Percentiles rank a stretch among this genome's conserved stretches.
Evolutionary conservation across 2,113 vertebrate species (phyloP).

Genomic region (Cyanocitta stelleri): DNA sequence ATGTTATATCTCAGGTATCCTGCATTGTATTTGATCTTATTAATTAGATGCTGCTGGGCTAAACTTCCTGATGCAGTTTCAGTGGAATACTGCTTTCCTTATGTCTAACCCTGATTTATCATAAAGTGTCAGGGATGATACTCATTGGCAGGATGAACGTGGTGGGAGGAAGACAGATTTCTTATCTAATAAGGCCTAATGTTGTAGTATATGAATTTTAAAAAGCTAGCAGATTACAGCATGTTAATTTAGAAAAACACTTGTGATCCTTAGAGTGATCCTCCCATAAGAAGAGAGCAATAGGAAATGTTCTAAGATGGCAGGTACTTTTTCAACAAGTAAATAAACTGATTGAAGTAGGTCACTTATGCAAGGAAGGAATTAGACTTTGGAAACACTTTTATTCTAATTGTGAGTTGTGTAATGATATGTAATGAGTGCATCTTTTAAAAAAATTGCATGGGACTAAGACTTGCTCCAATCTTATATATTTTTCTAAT

Average conservation of each 20-base stretch:
- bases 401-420: neutral
- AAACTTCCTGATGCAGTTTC: neutral
- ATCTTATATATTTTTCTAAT: neutral
- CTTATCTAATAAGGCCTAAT: neutral
- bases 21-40: neutral
- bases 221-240: neutral
- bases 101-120: neutral
- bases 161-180: neutral
- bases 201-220: neutral
- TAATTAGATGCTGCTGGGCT: neutral
- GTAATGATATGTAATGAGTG: neutral
- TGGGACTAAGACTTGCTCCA: neutral
- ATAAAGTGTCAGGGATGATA: neutral
- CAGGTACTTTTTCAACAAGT: constrained; percentile 10
- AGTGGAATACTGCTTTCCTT: neutral
- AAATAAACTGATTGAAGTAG: constrained; percentile 48
- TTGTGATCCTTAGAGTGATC: neutral
- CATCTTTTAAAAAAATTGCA: neutral
- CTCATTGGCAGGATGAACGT: neutral
- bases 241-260: constrained; percentile 2
- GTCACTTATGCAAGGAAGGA: constrained; percentile 30
- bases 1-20: neutral
- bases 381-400: neutral
- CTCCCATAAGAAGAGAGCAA: neutral
- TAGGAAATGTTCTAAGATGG: constrained; percentile 27